These are phyloP conservation scores for Siphlonurus alternatus DNA, from an alignment of 2,888 invertebrate species.

Conservation along the genomic window DNA sequence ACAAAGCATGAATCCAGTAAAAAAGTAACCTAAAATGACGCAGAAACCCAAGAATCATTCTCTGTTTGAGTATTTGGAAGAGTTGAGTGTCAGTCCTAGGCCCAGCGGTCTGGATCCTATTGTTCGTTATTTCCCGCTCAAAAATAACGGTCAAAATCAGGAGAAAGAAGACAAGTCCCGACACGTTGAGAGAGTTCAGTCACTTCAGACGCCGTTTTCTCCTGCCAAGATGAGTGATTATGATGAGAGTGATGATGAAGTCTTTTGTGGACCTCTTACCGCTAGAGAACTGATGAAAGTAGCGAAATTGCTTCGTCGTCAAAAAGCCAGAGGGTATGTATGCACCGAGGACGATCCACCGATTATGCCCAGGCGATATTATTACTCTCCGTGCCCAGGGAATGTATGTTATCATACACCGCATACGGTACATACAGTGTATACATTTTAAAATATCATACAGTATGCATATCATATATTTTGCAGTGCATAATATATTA, in stretches of 20 bases:
- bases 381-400: no score
- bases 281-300: neutral
- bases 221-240: neutral
- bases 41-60: neutral
- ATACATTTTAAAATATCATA: no score
- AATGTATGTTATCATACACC: no score
- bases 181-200: neutral
- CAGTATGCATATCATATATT: no score
- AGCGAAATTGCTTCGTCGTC: neutral
- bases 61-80: neutral
- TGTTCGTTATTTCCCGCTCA: slow-evolving; percentile 1
- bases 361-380: no score
- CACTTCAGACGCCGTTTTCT: neutral
- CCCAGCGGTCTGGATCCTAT: neutral
- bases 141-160: neutral
- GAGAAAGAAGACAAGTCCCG: neutral
- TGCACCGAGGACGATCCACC: no score
- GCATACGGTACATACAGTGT: no score
- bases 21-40: no score
- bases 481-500: no score
- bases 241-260: neutral
- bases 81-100: neutral
- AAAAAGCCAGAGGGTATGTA: neutral
- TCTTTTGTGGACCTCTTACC: neutral
- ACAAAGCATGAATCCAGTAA: no score